phyloP scores from a whole-genome alignment of 2,888 invertebrate species.

The Hydrotaea diabolus region DNA sequence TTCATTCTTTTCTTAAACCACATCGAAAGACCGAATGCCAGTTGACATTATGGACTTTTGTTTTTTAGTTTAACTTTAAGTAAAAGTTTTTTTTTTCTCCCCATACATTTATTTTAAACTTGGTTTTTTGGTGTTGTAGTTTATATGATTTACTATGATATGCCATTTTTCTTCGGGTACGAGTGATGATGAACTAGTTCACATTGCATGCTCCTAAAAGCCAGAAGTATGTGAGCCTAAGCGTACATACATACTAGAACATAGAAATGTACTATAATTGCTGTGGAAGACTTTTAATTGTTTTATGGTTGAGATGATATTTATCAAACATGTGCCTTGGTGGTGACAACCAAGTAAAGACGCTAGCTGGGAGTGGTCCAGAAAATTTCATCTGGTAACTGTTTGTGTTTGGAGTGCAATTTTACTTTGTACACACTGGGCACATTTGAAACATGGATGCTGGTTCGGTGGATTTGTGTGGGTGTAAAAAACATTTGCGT shows the following conservation, averaged over 20 bases:
- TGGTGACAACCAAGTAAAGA: neutral
- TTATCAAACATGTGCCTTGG: neutral
- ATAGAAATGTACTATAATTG: neutral
- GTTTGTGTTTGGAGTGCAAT: neutral
- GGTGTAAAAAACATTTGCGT: neutral
- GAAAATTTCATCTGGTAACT: neutral
- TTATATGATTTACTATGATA: no score
- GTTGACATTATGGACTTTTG: no score
- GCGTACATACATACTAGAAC: neutral
- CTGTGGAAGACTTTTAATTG: slow-evolving; percentile 1
- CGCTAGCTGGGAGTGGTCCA: neutral
- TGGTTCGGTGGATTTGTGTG: no score
- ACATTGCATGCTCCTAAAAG: neutral
- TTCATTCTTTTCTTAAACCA: neutral
- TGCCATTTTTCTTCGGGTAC: no score
- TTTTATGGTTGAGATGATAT: neutral
- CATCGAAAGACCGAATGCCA: no score
- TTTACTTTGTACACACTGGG: neutral
- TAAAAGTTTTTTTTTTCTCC: no score
- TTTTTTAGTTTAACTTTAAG: no score
- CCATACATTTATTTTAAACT: no score
- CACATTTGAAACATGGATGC: neutral
- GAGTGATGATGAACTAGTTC: no score
- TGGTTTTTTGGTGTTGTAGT: no score
- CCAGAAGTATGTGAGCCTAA: no score